A percentile compares a stretch with the other conserved stretches of the same genome.
phyloP scores from a whole-genome alignment of 2,888 invertebrate species.

The Esperia sulphurella region DNA sequence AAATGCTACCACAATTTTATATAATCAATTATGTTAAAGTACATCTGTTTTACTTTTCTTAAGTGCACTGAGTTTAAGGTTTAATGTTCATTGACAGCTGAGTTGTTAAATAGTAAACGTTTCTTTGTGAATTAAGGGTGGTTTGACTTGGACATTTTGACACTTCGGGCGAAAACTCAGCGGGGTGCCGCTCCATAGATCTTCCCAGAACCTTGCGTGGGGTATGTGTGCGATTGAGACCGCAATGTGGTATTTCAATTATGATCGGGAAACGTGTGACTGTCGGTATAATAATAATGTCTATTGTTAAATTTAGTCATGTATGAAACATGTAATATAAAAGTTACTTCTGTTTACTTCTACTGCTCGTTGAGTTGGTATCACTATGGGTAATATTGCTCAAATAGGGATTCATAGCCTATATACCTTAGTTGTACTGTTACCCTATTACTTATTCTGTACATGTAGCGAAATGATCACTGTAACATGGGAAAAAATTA shows the following conservation, averaged over 20 bases:
- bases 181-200: slow-evolving; percentile 61
- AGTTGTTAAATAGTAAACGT: slow-evolving; percentile 15
- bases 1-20: slow-evolving; percentile 22
- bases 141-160: slow-evolving; percentile 70
- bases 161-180: slow-evolving; percentile 73
- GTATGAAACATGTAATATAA: not conserved
- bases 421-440: too few species aligned
- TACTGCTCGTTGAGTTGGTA: too few species aligned
- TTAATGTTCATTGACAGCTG: slow-evolving; percentile 8
- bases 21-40: slow-evolving; percentile 10
- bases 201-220: slow-evolving; percentile 69
- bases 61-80: slow-evolving; percentile 12
- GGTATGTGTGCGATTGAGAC: slow-evolving; percentile 52
- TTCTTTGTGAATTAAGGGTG: slow-evolving; percentile 42
- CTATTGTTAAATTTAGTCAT: not conserved
- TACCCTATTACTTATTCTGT: too few species aligned
- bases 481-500: too few species aligned
- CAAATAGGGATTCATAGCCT: too few species aligned
- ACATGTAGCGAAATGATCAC: too few species aligned
- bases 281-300: slow-evolving; percentile 4
- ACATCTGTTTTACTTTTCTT: not conserved
- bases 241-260: slow-evolving; percentile 59
- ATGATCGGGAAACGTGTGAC: slow-evolving; percentile 23
- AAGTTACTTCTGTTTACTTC: too few species aligned
- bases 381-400: too few species aligned